Percentiles rank a stretch among this genome's conserved stretches.
phyloP scores from a whole-genome alignment of 2,113 vertebrate genomes.

The Equus przewalskii region DNA sequence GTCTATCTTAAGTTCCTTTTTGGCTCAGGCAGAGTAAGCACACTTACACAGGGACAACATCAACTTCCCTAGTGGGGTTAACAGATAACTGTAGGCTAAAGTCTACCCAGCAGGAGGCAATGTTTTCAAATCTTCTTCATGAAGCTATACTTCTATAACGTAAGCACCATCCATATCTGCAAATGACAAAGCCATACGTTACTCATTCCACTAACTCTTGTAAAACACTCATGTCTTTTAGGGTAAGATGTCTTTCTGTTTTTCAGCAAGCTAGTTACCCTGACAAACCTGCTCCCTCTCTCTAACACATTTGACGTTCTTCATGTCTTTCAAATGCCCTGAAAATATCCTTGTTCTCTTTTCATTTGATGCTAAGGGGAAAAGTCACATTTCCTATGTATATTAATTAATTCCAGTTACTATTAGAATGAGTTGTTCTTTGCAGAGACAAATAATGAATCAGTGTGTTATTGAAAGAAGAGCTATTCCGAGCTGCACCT shows the following conservation, averaged over 20 bases:
- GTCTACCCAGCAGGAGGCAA: not conserved
- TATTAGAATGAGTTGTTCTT: not conserved
- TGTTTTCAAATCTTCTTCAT: not conserved
- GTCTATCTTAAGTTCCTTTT: not conserved
- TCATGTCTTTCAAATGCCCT: not conserved
- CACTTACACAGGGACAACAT: not conserved
- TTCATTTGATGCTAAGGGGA: not conserved
- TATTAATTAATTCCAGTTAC: not conserved
- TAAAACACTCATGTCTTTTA: not conserved
- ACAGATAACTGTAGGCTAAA: not conserved
- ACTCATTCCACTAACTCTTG: not conserved
- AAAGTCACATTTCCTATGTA: not conserved
- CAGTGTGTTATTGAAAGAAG: not conserved
- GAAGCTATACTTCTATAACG: not conserved
- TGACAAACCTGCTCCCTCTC: not conserved
- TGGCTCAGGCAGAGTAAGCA: not conserved
- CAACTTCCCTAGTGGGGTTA: not conserved
- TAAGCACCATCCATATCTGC: not conserved
- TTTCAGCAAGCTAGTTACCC: not conserved
- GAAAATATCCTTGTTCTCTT: not conserved
- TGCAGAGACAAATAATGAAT: constrained; percentile 44
- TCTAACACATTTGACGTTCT: not conserved
- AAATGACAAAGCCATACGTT: not conserved
- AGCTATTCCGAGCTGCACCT: not conserved
- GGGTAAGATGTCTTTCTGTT: not conserved